Base-by-base conservation (phyloP, 2,888 invertebrate species). In the Lasius platythorax region DNA sequence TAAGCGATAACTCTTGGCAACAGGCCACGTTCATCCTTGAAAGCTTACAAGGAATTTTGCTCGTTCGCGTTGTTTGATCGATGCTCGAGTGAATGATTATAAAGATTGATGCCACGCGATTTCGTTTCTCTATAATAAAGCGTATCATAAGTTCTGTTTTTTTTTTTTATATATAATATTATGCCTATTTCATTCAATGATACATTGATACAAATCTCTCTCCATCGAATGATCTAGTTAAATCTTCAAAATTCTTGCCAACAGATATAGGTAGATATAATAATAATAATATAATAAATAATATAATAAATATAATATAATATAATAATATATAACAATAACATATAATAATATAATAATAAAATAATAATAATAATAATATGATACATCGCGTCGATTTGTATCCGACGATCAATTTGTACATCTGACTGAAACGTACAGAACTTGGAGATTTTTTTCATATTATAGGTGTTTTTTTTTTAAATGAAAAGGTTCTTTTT, bases 11-110 rank as follows among this genome's bases (percentile, higher is more conserved):
- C 43, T 43, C 43, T 43, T 18, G 40, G 43, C 67, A 43, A 58
- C 68, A 56, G 28, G n/a, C 23, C 66, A 53, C n/a, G 15, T 43
- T 46, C 30, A 78, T 58, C 78, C 78, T 78, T 68, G 78, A 78
- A 53, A 40, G n/a, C 40, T 56, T 66, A 43, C 56, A 43, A 58
- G 78, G 68, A 78, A 78, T 58, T 58, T 67, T 43, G 58, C 30
- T 30, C n/a, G 23, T 46, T 43, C 15, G 30, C 67, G 43, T 58
- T 78, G 67, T 67, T 78, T 67, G 67, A 78, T 78, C 67, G 67
- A 78, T 67, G 78, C 30, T 40, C n/a, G 18, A 50, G 43, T 30
- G 78, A 43, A 68, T 56, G 78, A 78, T 78, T 68, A 58, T 15
- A 43, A 78, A 78, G 53, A 78, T 53, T 64, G 76, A 76, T 66